Evolutionary conservation across 1,140 invertebrate species (phyloP), one percentile per base, ranked within the genome.

Genomic region (Megalonaias nervosa): DNA sequence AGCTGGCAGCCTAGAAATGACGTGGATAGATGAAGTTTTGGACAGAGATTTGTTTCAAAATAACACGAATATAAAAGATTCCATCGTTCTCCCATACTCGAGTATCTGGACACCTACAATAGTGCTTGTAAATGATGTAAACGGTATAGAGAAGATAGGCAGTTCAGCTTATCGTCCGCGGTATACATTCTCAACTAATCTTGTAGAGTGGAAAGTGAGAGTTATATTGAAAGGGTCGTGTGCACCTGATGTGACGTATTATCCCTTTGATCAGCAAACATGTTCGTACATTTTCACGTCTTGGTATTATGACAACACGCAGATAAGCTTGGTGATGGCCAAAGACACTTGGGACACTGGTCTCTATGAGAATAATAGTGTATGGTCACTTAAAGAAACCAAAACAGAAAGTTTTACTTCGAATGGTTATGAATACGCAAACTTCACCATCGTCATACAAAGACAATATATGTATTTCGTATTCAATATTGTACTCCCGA

Each of bases 191-290:
- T 68, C 67, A 21, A 69, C 68, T 58, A 71, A 71, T 2, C 19
- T 60, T 15, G 60, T 73, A 21, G 69, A 65, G 21, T 78, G 71
- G 71, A 57, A 73, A 6, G 59, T 69, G 17, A 68, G 65, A 38
- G 38, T 67, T 14, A 68, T 73, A 1, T 74, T 78, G 69, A 68
- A 72, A 58, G 76, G 65, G n/a, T n/a, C 60, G 2, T 78, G 76
- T 60, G 56, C 62, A 48, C 66, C 71, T 16, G 70, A 78, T 58
- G 71, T 78, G 23, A 59, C 62, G 57, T 68, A 69, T 69, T 78
- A 73, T 21, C 76, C 76, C 48, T 78, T 78, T 61, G 76, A 78
- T 59, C 26, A 31, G 23, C 76, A 78, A 62, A 61, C 62, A 21
- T 78, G 76, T 61, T 38, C 48, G 2, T 58, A 74, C 31, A 48